Percentiles rank a stretch among this genome's conserved stretches.
Evolutionary conservation across 2,797 vertebrate genomes (phyloP).

Genomic region (Hippopotamyrus pictus): DNA sequence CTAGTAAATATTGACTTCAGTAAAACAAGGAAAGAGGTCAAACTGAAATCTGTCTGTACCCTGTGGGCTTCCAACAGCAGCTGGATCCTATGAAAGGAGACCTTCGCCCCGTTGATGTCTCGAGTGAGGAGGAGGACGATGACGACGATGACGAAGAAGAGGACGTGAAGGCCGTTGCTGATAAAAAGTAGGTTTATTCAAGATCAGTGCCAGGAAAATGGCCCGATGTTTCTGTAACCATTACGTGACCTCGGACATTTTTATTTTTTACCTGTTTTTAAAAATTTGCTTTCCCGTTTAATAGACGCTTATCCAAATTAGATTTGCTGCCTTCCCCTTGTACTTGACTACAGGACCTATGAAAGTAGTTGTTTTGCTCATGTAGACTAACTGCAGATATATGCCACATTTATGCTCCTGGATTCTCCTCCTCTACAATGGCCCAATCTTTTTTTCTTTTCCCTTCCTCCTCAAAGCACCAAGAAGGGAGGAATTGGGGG

Average conservation of each 20-base stretch:
- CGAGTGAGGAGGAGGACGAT: conserved; percentile 65
- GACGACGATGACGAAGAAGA: conserved; percentile 45
- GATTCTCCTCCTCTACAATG: neutral
- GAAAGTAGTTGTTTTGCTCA: neutral
- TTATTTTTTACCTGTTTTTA: neutral
- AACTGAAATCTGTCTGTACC: neutral
- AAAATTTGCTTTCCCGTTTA: neutral
- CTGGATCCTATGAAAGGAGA: conserved; percentile 70
- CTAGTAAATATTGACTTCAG: neutral
- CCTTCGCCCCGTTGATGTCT: conserved; percentile 82
- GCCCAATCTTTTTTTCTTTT: neutral
- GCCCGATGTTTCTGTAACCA: neutral
- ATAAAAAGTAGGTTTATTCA: conserved; percentile 44
- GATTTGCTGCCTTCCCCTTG: neutral
- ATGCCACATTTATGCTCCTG: neutral
- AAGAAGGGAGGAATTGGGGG: conserved; percentile 80
- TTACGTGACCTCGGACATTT: neutral
- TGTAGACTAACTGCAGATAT: neutral
- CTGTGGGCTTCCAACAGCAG: conserved; percentile 46
- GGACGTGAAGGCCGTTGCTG: conserved; percentile 33
- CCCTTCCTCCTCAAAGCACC: conserved; percentile 36
- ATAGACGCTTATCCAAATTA: neutral
- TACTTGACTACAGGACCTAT: neutral
- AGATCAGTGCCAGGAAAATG: neutral
- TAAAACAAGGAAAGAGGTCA: neutral